A percentile compares a stretch with the other conserved stretches of the same genome.
phyloP scores from a whole-genome alignment of 92 coral and sea anemone species.

The Actinostola sp. region DNA sequence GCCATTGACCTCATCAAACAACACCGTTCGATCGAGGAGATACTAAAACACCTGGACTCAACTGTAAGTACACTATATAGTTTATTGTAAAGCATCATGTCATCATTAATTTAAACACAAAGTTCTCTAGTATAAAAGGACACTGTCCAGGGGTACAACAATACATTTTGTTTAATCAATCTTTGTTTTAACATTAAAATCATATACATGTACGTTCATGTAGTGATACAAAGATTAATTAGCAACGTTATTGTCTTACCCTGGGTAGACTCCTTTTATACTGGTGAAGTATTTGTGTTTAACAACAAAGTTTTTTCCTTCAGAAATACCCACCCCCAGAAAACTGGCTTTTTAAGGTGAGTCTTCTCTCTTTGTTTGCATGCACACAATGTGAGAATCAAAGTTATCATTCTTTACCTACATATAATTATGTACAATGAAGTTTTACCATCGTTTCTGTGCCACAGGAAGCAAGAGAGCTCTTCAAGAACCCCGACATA shows the following conservation, averaged over 20 bases:
- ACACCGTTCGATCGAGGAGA: slow-evolving; percentile 80
- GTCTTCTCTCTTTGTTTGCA: neutral
- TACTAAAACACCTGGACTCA: slow-evolving; percentile 84
- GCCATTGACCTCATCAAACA: slow-evolving; percentile 91
- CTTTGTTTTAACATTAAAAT: neutral
- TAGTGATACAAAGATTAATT: too few species aligned
- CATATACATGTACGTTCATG: too few species aligned
- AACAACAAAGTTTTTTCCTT: slow-evolving; percentile 15
- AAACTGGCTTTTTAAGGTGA: slow-evolving; percentile 93
- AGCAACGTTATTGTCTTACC: too few species aligned
- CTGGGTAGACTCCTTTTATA: too few species aligned
- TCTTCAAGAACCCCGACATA: slow-evolving; percentile 90
- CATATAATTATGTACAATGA: neutral
- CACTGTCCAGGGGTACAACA: too few species aligned
- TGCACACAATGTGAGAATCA: neutral
- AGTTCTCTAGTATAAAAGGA: too few species aligned
- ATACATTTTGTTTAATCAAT: slow-evolving; percentile 1
- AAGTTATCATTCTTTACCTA: neutral
- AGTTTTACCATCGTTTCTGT: slow-evolving; percentile 14
- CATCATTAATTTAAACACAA: too few species aligned
- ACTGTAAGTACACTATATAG: slow-evolving; percentile 49
- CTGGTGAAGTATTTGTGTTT: too few species aligned
- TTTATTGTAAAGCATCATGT: neutral
- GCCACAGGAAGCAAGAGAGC: slow-evolving; percentile 88
- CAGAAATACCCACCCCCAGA: slow-evolving; percentile 95